Evolutionary conservation across 2,888 invertebrate genomes (phyloP).

Genomic region (Nomada goodeniana): DNA sequence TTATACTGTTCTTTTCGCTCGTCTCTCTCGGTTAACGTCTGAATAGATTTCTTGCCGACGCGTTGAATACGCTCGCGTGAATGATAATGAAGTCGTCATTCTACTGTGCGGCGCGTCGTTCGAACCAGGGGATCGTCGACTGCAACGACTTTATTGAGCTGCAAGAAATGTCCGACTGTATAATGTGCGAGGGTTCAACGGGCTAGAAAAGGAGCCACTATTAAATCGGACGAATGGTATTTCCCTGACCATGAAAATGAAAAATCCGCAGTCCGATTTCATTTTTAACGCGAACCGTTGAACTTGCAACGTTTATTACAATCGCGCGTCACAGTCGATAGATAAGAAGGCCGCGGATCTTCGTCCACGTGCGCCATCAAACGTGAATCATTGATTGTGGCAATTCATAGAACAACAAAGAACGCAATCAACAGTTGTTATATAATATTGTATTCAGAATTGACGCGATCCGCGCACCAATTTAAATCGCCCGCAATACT

Average conservation of each 20-base stretch:
- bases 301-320: too few species aligned
- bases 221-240: background rate
- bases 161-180: background rate
- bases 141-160: background rate
- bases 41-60: constrained; percentile 20
- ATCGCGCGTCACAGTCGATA: too few species aligned
- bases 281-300: too few species aligned
- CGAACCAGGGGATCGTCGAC: background rate
- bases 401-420: too few species aligned
- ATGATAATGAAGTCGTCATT: constrained; percentile 30
- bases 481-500: too few species aligned
- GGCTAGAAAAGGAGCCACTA: background rate
- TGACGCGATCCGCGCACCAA: too few species aligned
- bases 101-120: background rate
- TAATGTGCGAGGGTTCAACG: constrained; percentile 2
- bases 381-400: too few species aligned
- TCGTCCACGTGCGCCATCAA: too few species aligned
- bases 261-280: too few species aligned
- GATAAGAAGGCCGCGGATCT: too few species aligned
- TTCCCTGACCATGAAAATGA: background rate
- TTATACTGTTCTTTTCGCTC: constrained; percentile 2
- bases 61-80: constrained; percentile 9
- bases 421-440: too few species aligned
- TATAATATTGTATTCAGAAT: too few species aligned
- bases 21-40: background rate